Evolutionary conservation across 2,888 invertebrate species (phyloP).

Genomic region (Caenorhabditis panamensis): DNA sequence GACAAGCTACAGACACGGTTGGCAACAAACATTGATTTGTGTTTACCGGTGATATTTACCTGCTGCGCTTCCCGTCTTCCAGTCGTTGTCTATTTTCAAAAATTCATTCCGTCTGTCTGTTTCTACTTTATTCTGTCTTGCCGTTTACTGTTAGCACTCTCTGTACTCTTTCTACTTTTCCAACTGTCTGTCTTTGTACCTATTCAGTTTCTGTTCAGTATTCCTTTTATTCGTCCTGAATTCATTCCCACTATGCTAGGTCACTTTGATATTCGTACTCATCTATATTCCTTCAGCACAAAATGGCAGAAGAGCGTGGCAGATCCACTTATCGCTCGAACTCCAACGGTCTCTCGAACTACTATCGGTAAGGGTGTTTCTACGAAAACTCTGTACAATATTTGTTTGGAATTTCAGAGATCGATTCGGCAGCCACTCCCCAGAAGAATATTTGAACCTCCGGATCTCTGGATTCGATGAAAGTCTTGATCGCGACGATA

Average conservation of each 20-base stretch:
- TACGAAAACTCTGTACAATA: background rate
- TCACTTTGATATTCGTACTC: constrained; percentile 1
- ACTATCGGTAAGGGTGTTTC: constrained; percentile 44
- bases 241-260: constrained; percentile 9
- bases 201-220: constrained; percentile 37
- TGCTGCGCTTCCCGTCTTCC: background rate
- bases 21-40: constrained; percentile 12
- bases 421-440: constrained; percentile 80
- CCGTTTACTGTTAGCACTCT: constrained; percentile 34
- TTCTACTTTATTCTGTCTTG: constrained; percentile 39
- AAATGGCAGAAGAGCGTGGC: constrained; percentile 57
- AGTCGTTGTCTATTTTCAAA: constrained; percentile 18
- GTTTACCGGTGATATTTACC: background rate
- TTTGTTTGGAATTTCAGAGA: too few relatives aligned
- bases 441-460: constrained; percentile 80
- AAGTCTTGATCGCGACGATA: constrained; percentile 75
- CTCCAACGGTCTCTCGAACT: constrained; percentile 49
- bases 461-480: constrained; percentile 78
- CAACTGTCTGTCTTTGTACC: constrained; percentile 35
- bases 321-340: constrained; percentile 48
- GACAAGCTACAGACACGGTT: constrained; percentile 15
- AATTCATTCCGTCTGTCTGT: constrained; percentile 9
- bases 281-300: constrained; percentile 44
- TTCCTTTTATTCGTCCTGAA: constrained; percentile 31
- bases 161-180: constrained; percentile 45